These are phyloP conservation scores for Calidris pygmaea DNA, from an alignment of 2,113 vertebrate genomes.

Conservation along the genomic window DNA sequence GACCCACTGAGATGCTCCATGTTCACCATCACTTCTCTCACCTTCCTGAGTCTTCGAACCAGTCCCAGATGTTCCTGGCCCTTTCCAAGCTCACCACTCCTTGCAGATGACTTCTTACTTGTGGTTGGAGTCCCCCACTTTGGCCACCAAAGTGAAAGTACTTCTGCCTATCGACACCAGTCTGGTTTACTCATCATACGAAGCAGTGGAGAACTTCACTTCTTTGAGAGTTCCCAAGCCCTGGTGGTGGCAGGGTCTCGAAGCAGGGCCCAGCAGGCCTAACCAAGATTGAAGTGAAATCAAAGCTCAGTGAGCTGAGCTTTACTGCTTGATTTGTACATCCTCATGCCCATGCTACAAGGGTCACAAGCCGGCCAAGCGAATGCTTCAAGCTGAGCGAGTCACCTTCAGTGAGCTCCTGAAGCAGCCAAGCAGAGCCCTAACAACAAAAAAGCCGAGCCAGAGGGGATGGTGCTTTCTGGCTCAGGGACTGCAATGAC, in stretches of 20 bases:
- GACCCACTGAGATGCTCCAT: neutral
- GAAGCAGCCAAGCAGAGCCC: neutral
- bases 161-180: neutral
- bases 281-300: neutral
- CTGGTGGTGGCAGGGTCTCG: neutral
- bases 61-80: neutral
- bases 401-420: neutral
- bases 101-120: neutral
- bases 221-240: neutral
- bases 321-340: neutral
- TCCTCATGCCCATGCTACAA: accelerated
- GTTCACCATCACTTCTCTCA: neutral
- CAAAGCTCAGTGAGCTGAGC: neutral
- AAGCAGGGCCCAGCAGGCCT: neutral
- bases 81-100: neutral
- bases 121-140: neutral
- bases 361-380: neutral
- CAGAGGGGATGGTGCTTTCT: neutral
- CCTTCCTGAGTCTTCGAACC: neutral
- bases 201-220: neutral
- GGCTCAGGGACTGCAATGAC: accelerated
- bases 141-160: neutral
- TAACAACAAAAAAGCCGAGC: neutral
- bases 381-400: neutral
- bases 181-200: accelerated